Conservation (phyloP, 2,888 invertebrate genomes). For the Drosophila nr. medialis region DNA sequence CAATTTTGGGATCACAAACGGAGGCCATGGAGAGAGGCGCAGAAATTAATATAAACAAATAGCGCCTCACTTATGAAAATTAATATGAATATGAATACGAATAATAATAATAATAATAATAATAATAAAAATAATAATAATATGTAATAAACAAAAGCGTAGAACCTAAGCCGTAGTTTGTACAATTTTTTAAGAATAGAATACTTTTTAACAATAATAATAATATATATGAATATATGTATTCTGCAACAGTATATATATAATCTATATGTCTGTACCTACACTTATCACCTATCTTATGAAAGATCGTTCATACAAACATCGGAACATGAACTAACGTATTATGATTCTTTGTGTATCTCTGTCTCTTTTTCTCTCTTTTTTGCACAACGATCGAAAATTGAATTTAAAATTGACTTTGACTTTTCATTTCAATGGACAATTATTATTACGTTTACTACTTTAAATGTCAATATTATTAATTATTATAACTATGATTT, state of each 20-base stretch:
- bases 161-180: constrained; percentile 53
- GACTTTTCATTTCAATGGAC: constrained; percentile 18
- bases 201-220: constrained; percentile 9
- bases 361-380: constrained; percentile 48
- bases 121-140: constrained; percentile 11
- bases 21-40: not conserved
- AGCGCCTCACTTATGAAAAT: constrained; percentile 18
- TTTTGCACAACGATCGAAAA: constrained; percentile 27
- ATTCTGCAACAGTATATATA: constrained; percentile 26
- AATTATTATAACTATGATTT: constrained; percentile 7
- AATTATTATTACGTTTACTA: constrained; percentile 4
- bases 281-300: constrained; percentile 8
- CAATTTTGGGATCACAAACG: constrained; percentile 6
- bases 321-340: constrained; percentile 30
- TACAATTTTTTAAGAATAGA: constrained; percentile 46
- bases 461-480: not conserved
- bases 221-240: constrained; percentile 18
- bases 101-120: constrained; percentile 1
- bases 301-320: constrained; percentile 12
- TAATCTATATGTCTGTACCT: constrained; percentile 22
- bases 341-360: constrained; percentile 55
- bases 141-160: constrained; percentile 22
- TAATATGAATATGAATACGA: not conserved
- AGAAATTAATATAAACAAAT: constrained; percentile 1
- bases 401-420: constrained; percentile 36